phyloP scores from a whole-genome alignment of 1,140 invertebrate genomes.

The Listronotus oregonensis region DNA sequence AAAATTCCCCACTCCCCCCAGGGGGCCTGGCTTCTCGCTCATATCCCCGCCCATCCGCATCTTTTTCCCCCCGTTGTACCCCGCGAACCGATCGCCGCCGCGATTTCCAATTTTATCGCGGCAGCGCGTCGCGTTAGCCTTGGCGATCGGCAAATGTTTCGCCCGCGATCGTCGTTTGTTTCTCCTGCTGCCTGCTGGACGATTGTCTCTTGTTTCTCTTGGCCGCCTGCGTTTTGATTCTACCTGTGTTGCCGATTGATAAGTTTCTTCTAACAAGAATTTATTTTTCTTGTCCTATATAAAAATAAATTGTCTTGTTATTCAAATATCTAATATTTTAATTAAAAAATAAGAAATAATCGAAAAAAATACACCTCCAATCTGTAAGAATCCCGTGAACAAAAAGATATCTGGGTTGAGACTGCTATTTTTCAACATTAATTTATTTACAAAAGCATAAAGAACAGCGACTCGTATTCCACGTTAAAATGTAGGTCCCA shows the following conservation, averaged over 20 bases:
- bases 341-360: too few relatives aligned
- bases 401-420: too few relatives aligned
- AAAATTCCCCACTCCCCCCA: slow-evolving; percentile 25
- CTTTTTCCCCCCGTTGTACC: slow-evolving; percentile 8
- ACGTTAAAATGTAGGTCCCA: too few relatives aligned
- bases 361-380: too few relatives aligned
- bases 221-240: background rate
- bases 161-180: slow-evolving; percentile 1
- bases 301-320: too few relatives aligned
- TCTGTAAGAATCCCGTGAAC: too few relatives aligned
- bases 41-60: slow-evolving; percentile 26
- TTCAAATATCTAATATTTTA: too few relatives aligned
- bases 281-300: too few relatives aligned
- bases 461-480: too few relatives aligned
- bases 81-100: slow-evolving; percentile 23
- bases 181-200: background rate
- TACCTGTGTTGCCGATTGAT: background rate
- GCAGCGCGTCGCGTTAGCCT: slow-evolving; percentile 29
- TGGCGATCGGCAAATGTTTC: slow-evolving; percentile 20
- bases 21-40: slow-evolving; percentile 23
- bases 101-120: slow-evolving; percentile 33
- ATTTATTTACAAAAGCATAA: too few relatives aligned
- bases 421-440: too few relatives aligned
- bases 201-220: slow-evolving; percentile 11
- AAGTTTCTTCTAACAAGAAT: background rate